A percentile compares a stretch with the other conserved stretches of the same genome.
phyloP scores from a whole-genome alignment of 2,888 invertebrate species.

The Acanthosepion pharaonis region DNA sequence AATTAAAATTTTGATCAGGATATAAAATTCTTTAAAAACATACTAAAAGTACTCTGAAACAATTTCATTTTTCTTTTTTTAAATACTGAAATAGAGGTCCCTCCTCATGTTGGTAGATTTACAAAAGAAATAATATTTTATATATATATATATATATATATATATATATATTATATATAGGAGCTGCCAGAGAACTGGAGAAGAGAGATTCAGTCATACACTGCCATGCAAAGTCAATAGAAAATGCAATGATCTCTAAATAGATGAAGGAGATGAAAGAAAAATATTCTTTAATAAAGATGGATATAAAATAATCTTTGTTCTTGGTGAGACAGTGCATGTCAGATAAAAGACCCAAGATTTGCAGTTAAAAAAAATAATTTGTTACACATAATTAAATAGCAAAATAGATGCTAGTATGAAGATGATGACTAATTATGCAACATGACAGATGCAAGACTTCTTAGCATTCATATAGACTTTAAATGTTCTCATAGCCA shows the following conservation, averaged over 20 bases:
- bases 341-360: not conserved
- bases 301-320: not conserved
- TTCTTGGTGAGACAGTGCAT: not conserved
- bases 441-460: no score
- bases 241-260: not conserved
- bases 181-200: slow-evolving; percentile 8
- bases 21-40: not conserved
- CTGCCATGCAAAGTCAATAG: not conserved
- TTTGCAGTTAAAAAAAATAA: not conserved
- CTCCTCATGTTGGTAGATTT: no score
- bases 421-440: no score
- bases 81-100: not conserved
- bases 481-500: no score
- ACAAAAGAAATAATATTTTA: not conserved
- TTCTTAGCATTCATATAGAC: no score
- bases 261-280: not conserved
- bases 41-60: not conserved
- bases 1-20: not conserved
- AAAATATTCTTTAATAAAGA: not conserved
- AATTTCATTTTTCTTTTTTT: not conserved
- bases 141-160: not conserved
- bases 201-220: not conserved
- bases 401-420: no score
- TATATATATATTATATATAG: not conserved
- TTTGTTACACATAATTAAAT: no score